Evolutionary conservation across 1,140 invertebrate genomes (phyloP), one percentile per base, ranked within the genome.

Genomic region (Pinna nobilis): DNA sequence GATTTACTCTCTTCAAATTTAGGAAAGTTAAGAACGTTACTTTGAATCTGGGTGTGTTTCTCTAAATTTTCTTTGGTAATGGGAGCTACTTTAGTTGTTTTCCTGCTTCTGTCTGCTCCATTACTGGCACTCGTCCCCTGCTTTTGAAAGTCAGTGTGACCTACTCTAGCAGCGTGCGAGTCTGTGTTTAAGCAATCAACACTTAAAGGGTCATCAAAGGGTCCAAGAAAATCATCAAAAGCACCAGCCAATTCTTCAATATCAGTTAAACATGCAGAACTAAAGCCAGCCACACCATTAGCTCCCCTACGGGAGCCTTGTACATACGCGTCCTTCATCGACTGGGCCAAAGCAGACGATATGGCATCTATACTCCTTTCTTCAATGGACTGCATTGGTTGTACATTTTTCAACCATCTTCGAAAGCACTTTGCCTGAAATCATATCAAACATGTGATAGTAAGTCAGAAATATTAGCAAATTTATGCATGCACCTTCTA

Each of bases 381-480:
- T 2, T 63, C 59, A 7, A 63, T 63, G n/a, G 59, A 41, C 35
- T 63, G 59, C 59, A 63, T 63, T 11, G 59, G 30, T 37, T 70
- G 70, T 4, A 80, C 76, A 67, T 76, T 76, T 37, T 77, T 75
- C 32, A 80, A 70, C 79, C 79, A 81, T 18, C 79, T 67, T 13
- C 79, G 67, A 49, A 81, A 81, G 65, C 76, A 81, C 44, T 76
- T 76, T 18, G 76, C 79, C 76, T 78, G 49, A 9, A 33, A 70
- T n/a, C n/a, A n/a, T n/a, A n/a, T n/a, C n/a, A n/a, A n/a, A n/a
- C n/a, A n/a, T n/a, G n/a, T n/a, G n/a, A n/a, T n/a, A n/a, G n/a
- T n/a, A n/a, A n/a, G 2, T 53, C 61, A 68, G 2, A 57, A 33
- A 35, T 32, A 47, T 13, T 28, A 47, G n/a, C 33, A 33, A n/a